Evolutionary conservation across 2,797 vertebrate species (phyloP).

Genomic region (Onychomys arenicola): DNA sequence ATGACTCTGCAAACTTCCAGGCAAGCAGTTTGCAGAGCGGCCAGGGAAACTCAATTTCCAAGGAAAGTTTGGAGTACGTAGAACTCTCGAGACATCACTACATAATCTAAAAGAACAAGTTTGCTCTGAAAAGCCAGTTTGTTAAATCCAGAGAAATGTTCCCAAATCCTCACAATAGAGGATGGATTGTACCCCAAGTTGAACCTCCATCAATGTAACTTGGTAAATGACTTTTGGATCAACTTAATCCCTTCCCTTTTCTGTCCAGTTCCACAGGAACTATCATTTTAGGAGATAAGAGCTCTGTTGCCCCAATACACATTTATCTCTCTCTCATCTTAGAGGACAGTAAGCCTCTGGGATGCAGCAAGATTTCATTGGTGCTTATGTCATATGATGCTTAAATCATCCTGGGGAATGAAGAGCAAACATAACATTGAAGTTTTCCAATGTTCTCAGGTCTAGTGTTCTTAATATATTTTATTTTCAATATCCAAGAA

Average conservation of each 20-base stretch:
- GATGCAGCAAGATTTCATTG: background rate
- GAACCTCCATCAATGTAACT: constrained; percentile 45
- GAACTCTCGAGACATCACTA: constrained; percentile 45
- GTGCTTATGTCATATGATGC: background rate
- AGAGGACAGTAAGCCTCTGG: constrained; percentile 41
- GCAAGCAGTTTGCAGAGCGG: constrained; percentile 6
- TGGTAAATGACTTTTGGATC: constrained; percentile 75
- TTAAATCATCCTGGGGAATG: constrained; percentile 5
- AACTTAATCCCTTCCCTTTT: constrained; percentile 72
- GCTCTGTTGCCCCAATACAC: background rate
- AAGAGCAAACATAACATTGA: background rate
- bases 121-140: constrained; percentile 66
- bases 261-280: constrained; percentile 33
- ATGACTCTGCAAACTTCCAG: background rate
- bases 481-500: background rate
- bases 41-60: constrained; percentile 49
- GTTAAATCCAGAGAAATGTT: constrained; percentile 54
- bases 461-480: background rate
- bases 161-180: constrained; percentile 39
- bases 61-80: constrained; percentile 12
- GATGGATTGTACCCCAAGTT: background rate
- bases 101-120: constrained; percentile 60
- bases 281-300: constrained; percentile 60
- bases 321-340: constrained; percentile 59
- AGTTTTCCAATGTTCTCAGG: background rate